phyloP scores from a whole-genome alignment of 1,140 invertebrate genomes.

The Mycetomoellerius zeteki region DNA sequence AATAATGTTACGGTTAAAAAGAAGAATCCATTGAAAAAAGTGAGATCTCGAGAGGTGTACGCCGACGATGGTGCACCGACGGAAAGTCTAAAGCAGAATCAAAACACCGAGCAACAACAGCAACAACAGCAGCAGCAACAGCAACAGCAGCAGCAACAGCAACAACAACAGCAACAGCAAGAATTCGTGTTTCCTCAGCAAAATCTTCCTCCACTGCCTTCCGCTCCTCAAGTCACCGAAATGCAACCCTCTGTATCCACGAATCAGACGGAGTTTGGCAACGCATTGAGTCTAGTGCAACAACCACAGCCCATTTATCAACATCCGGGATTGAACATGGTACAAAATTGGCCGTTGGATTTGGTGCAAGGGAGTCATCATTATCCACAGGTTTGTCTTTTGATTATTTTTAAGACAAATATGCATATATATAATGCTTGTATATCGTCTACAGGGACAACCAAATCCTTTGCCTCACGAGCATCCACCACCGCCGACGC shows the following conservation, averaged over 20 bases:
- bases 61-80: slow-evolving; percentile 47
- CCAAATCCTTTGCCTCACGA: slow-evolving; percentile 72
- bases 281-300: slow-evolving; percentile 74
- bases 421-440: neutral
- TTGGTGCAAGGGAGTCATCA: slow-evolving; percentile 83
- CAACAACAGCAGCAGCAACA: slow-evolving; percentile 39
- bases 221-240: slow-evolving; percentile 64
- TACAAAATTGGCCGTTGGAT: slow-evolving; percentile 85
- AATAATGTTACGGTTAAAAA: slow-evolving; percentile 67
- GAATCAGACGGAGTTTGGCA: slow-evolving; percentile 72
- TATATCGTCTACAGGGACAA: slow-evolving; percentile 68
- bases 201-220: slow-evolving; percentile 69
- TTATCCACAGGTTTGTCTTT: slow-evolving; percentile 79
- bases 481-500: slow-evolving; percentile 71
- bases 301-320: slow-evolving; percentile 82
- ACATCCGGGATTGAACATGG: slow-evolving; percentile 79
- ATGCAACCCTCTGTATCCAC: slow-evolving; percentile 65
- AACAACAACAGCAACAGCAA: slow-evolving; percentile 61
- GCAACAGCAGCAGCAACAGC: slow-evolving; percentile 24
- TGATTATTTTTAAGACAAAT: neutral
- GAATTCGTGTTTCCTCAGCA: slow-evolving; percentile 72
- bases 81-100: slow-evolving; percentile 57
- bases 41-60: slow-evolving; percentile 69
- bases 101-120: slow-evolving; percentile 20
- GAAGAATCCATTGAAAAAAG: slow-evolving; percentile 70